Evolutionary conservation across 2,888 invertebrate species (phyloP).

Genomic region (Epistrophella euchroma): DNA sequence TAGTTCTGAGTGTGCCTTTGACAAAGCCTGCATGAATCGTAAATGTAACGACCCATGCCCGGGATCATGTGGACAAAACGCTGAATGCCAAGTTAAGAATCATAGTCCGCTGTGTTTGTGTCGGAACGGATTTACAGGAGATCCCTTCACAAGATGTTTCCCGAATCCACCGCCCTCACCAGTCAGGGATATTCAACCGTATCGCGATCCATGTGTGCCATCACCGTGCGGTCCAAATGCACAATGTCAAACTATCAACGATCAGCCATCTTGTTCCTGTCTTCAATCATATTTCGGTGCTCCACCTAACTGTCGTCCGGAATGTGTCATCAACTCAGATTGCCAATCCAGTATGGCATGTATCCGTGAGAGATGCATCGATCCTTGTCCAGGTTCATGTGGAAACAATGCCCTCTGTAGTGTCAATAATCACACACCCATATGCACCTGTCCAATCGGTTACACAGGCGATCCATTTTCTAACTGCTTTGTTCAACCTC

Average conservation of each 20-base stretch:
- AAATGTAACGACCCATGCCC: conserved; percentile 89
- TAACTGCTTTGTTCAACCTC: conserved; percentile 84
- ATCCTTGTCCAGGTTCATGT: conserved; percentile 89
- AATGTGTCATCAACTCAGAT: conserved; percentile 88
- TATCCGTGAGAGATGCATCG: conserved; percentile 87
- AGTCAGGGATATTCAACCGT: conserved; percentile 76
- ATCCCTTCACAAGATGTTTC: conserved; percentile 87
- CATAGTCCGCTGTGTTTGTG: conserved; percentile 91
- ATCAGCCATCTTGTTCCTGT: conserved; percentile 87
- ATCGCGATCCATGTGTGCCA: conserved; percentile 87
- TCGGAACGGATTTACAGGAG: conserved; percentile 87
- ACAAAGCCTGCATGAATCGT: conserved; percentile 87
- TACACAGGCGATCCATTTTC: conserved; percentile 87
- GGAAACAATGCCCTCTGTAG: conserved; percentile 86
- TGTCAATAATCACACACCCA: conserved; percentile 87
- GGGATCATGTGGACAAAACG: conserved; percentile 90
- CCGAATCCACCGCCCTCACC: conserved; percentile 78
- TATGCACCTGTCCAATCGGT: conserved; percentile 86
- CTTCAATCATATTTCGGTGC: conserved; percentile 86
- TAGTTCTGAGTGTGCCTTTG: conserved; percentile 87
- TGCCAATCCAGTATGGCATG: conserved; percentile 88
- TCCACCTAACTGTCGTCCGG: conserved; percentile 88
- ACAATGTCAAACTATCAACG: conserved; percentile 85
- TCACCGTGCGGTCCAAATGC: conserved; percentile 89
- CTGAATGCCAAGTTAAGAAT: conserved; percentile 85